Conservation (phyloP, 2,888 invertebrate species). For the Steromphala cineraria region DNA sequence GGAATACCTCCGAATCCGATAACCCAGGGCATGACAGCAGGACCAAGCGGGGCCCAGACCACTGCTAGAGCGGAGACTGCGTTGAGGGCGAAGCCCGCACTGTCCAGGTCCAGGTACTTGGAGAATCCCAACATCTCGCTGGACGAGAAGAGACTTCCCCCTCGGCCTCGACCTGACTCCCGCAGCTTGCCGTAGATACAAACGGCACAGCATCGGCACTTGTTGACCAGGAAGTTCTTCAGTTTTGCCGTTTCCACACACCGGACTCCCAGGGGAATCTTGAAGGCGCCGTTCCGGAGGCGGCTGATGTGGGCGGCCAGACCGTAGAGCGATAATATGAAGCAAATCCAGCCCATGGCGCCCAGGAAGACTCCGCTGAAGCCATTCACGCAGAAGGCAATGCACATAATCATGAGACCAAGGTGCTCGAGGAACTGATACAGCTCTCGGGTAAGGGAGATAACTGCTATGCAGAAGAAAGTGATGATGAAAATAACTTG, state of each 20-base stretch:
- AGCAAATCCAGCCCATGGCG: slow-evolving; percentile 47
- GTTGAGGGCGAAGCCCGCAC: slow-evolving; percentile 50
- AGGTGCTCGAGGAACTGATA: slow-evolving; percentile 46
- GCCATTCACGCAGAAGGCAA: slow-evolving; percentile 44
- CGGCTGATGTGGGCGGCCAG: slow-evolving; percentile 48
- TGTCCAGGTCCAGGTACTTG: slow-evolving; percentile 51
- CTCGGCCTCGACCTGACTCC: neutral
- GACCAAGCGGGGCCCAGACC: slow-evolving; percentile 41
- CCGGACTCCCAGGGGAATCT: slow-evolving; percentile 43
- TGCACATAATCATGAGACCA: slow-evolving; percentile 39
- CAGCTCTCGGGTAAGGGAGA: slow-evolving; percentile 45
- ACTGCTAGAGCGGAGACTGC: slow-evolving; percentile 48
- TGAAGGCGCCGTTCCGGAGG: slow-evolving; percentile 34
- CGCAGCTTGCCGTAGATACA: slow-evolving; percentile 34
- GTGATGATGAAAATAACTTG: slow-evolving; percentile 42
- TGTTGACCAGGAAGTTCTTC: slow-evolving; percentile 22
- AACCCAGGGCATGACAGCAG: slow-evolving; percentile 50
- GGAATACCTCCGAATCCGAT: slow-evolving; percentile 50
- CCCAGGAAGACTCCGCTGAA: slow-evolving; percentile 42
- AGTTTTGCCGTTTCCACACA: slow-evolving; percentile 30
- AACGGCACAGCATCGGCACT: slow-evolving; percentile 28
- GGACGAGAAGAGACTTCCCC: slow-evolving; percentile 28
- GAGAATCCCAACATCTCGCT: slow-evolving; percentile 52
- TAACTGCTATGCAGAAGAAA: slow-evolving; percentile 39
- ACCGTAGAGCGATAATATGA: slow-evolving; percentile 53